Evolutionary conservation across 2,888 invertebrate genomes (phyloP).

Genomic region (Oscheius sp.): DNA sequence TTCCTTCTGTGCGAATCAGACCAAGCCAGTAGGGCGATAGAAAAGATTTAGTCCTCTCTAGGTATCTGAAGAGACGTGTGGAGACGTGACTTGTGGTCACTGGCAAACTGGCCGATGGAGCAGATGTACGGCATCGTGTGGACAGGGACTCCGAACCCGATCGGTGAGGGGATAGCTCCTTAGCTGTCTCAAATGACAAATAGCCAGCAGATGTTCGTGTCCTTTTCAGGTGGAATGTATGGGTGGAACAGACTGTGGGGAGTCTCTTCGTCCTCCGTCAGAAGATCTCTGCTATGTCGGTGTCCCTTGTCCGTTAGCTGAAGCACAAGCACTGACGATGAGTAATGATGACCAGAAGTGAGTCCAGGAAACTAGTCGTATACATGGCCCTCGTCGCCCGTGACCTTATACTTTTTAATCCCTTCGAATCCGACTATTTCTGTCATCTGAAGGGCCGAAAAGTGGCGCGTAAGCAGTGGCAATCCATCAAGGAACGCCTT

Average conservation of each 20-base stretch:
- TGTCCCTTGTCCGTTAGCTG: constrained; percentile 38
- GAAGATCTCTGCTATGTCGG: constrained; percentile 50
- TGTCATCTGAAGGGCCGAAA: constrained; percentile 16
- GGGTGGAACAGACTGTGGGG: constrained; percentile 50
- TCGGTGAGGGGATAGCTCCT: constrained; percentile 4
- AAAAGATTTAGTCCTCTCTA: constrained; percentile 1
- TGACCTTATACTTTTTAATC: constrained; percentile 21
- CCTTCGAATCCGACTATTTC: constrained; percentile 20
- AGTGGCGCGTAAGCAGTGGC: constrained; percentile 20
- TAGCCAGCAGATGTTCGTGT: neutral
- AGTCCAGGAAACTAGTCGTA: constrained; percentile 4
- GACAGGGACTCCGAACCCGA: constrained; percentile 48
- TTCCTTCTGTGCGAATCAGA: constrained; percentile 43
- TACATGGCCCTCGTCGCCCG: neutral
- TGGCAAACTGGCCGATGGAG: constrained; percentile 56
- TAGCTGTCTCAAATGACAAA: neutral
- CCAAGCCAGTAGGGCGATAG: constrained; percentile 40
- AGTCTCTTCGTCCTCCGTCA: constrained; percentile 32
- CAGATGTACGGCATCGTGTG: constrained; percentile 53
- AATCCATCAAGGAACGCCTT: constrained; percentile 10
- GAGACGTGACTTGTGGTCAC: constrained; percentile 44
- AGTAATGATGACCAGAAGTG: constrained; percentile 17
- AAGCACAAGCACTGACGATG: constrained; percentile 10
- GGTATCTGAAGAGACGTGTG: constrained; percentile 43
- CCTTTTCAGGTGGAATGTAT: constrained; percentile 44